Evolutionary conservation across 2,797 vertebrate species (phyloP).

Genomic region (Philypnodon macrostomus): DNA sequence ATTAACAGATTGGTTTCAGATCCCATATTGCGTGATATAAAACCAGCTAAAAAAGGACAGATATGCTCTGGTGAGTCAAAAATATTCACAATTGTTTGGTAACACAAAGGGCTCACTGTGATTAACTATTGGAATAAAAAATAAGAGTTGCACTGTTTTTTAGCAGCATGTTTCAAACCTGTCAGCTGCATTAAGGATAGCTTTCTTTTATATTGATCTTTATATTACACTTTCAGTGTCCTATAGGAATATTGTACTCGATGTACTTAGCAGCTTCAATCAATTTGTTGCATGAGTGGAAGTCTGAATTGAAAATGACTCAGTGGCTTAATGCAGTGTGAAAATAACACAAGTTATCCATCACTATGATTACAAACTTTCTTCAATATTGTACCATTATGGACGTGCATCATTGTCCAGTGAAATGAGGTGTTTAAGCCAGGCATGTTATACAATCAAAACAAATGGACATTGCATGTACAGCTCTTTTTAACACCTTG

Average conservation of each 20-base stretch:
- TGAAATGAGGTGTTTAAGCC: not conserved
- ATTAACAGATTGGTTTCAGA: slow-evolving; percentile 49
- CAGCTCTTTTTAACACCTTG: too few relatives aligned
- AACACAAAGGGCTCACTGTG: slow-evolving; percentile 2
- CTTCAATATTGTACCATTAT: slow-evolving; percentile 10
- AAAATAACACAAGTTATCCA: slow-evolving; percentile 26
- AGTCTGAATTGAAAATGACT: slow-evolving; percentile 37
- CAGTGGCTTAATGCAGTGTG: slow-evolving; percentile 13
- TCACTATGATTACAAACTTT: slow-evolving; percentile 34
- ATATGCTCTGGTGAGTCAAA: slow-evolving; percentile 34
- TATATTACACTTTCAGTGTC: slow-evolving; percentile 15
- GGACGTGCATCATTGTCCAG: slow-evolving; percentile 1
- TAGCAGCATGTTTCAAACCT: too few relatives aligned
- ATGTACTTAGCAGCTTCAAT: slow-evolving; percentile 30
- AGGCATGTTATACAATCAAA: not conserved
- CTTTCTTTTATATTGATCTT: slow-evolving; percentile 29
- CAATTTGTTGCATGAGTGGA: slow-evolving; percentile 38
- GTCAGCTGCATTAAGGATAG: slow-evolving; percentile 42
- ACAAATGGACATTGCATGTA: slow-evolving; percentile 5
- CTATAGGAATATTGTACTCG: slow-evolving; percentile 21
- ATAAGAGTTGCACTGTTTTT: slow-evolving; percentile 23
- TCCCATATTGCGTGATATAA: slow-evolving; percentile 42
- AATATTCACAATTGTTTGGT: slow-evolving; percentile 26
- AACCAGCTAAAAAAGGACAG: slow-evolving; percentile 41
- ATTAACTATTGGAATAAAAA: not conserved